Conservation (phyloP, 2,797 vertebrate species). For the Microcaecilia unicolor region DNA sequence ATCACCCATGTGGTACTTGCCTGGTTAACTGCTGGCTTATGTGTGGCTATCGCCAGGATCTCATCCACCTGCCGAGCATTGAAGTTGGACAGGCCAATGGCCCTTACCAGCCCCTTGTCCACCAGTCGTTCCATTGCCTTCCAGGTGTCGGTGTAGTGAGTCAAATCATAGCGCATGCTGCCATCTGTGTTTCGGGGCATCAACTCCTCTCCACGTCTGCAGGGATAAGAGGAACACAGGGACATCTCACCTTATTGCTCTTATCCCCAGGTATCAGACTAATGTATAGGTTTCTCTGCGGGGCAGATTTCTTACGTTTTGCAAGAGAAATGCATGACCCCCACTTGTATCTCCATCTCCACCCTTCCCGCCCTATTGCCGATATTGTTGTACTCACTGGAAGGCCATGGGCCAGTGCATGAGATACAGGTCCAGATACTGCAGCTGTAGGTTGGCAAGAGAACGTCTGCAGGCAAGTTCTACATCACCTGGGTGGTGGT, state of each 20-base stretch:
- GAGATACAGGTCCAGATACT: conserved; percentile 70
- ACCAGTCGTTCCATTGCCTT: conserved; percentile 58
- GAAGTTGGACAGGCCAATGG: conserved; percentile 62
- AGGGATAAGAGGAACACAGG: no score
- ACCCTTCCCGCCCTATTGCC: no score
- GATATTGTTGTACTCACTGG: conserved; percentile 46
- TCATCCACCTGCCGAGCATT: conserved; percentile 54
- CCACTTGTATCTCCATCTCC: no score
- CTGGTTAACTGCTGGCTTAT: no score
- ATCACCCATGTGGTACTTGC: no score
- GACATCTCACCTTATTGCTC: no score
- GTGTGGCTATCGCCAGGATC: no score
- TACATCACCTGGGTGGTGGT: conserved; percentile 59
- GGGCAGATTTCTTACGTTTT: no score
- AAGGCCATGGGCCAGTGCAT: conserved; percentile 71
- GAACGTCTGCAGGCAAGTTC: conserved; percentile 58
- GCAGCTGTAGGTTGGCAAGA: conserved; percentile 59
- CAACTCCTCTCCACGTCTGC: conserved; percentile 45
- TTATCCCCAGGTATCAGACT: no score
- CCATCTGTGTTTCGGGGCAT: conserved; percentile 52
- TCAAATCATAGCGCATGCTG: conserved; percentile 49
- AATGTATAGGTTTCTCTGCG: no score
- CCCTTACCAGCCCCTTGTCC: conserved; percentile 53
- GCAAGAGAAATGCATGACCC: no score
- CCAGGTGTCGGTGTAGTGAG: conserved; percentile 59